Evolutionary conservation across 2,888 invertebrate genomes (phyloP).

Genomic region (Cremastinae sp.): DNA sequence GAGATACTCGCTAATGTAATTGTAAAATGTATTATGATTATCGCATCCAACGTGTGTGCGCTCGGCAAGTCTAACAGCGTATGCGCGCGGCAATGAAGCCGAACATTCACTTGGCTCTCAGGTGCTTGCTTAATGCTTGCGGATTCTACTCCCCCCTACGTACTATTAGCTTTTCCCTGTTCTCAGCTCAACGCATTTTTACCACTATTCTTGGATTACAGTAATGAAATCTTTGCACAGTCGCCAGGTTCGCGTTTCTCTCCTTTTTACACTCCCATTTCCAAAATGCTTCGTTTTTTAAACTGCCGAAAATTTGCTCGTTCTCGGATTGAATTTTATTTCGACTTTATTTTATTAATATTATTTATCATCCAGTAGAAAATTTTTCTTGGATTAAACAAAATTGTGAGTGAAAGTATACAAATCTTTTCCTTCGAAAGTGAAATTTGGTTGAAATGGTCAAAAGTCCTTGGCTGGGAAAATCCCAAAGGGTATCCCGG

Average conservation of each 20-base stretch:
- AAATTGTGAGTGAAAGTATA: too few relatives aligned
- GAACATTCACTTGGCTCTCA: constrained; percentile 47
- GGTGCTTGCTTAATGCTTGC: background rate
- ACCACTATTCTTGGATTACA: constrained; percentile 24
- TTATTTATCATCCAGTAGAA: too few relatives aligned
- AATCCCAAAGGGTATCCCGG: background rate
- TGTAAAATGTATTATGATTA: constrained; percentile 63
- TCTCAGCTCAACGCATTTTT: constrained; percentile 26
- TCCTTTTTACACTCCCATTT: too few relatives aligned
- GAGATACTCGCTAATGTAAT: constrained; percentile 58
- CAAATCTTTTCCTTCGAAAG: too few relatives aligned
- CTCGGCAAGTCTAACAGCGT: background rate
- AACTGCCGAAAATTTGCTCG: too few relatives aligned
- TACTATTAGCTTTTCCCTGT: constrained; percentile 25
- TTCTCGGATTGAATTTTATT: too few relatives aligned
- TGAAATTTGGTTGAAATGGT: constrained; percentile 1
- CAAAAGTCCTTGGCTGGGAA: background rate
- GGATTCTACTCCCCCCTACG: constrained; percentile 11
- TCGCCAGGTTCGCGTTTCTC: background rate
- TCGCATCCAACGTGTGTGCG: constrained; percentile 42
- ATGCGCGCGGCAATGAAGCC: constrained; percentile 18
- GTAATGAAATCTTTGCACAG: constrained; percentile 41
- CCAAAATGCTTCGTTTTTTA: too few relatives aligned
- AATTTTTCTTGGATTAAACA: too few relatives aligned
- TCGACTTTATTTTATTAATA: too few relatives aligned